These are phyloP conservation scores for Anabacerthia variegaticeps DNA, from an alignment of 2,797 vertebrate genomes.

Conservation along the genomic window DNA sequence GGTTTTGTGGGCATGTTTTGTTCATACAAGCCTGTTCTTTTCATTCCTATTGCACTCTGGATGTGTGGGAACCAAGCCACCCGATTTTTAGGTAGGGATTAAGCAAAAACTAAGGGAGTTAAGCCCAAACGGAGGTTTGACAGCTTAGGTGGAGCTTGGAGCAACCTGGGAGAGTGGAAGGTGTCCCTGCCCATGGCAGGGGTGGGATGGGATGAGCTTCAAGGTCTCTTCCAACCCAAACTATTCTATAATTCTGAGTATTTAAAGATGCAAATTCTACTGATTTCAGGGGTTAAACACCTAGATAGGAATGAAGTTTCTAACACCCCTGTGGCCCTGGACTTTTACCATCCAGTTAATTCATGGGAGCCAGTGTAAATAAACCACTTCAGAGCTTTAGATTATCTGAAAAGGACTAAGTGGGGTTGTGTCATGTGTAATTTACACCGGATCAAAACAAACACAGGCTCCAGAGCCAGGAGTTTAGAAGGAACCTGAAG, in stretches of 20 bases:
- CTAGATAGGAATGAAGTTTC: neutral
- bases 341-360: neutral
- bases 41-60: neutral
- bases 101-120: neutral
- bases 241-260: neutral
- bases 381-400: neutral
- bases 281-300: neutral
- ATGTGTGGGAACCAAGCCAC: neutral
- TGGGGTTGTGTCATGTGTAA: neutral
- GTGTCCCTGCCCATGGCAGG: neutral
- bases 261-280: neutral
- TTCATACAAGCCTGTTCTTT: rapidly evolving
- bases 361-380: neutral
- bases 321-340: neutral
- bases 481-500: neutral
- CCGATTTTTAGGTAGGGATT: neutral
- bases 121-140: neutral
- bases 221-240: neutral
- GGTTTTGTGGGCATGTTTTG: rapidly evolving
- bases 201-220: neutral
- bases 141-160: neutral
- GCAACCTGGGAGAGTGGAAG: neutral
- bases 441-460: neutral
- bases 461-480: neutral
- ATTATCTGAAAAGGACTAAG: neutral